Percentiles rank a stretch among this genome's conserved stretches.
Conservation (phyloP, 2,797 vertebrate species). For the Characodon lateralis region DNA sequence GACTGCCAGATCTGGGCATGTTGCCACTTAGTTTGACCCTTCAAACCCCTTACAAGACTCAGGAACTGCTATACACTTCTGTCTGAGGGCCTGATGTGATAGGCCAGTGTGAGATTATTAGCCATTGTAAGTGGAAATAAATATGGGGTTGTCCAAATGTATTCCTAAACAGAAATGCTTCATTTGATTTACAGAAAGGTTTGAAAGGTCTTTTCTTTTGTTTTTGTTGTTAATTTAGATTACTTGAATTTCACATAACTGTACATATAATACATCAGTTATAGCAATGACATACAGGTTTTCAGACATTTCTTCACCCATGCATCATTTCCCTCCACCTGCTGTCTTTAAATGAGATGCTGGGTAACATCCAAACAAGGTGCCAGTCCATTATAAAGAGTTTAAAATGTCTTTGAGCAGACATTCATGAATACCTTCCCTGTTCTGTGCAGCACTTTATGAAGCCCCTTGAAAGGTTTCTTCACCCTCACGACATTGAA, state of each 20-base stretch:
- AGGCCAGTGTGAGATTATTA: not conserved
- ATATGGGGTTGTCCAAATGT: not conserved
- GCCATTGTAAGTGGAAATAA: not conserved
- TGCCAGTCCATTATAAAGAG: not conserved
- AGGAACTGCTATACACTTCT: not conserved
- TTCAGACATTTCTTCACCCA: no score
- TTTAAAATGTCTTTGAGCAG: not conserved
- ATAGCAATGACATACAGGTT: not conserved
- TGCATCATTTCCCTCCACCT: no score
- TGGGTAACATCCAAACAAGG: no score
- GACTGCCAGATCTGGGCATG: no score
- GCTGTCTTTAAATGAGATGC: no score
- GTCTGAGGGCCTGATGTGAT: not conserved
- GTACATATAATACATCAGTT: not conserved
- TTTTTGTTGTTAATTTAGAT: not conserved
- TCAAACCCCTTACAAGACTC: not conserved
- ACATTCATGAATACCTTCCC: not conserved
- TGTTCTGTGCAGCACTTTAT: slow-evolving; percentile 85
- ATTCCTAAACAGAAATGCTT: not conserved
- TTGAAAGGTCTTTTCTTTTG: not conserved
- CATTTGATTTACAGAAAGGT: not conserved
- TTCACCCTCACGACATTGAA: slow-evolving; percentile 84
- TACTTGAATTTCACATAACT: not conserved
- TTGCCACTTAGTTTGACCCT: no score
- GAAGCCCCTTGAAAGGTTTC: slow-evolving; percentile 87